Evolutionary conservation across 2,797 vertebrate species (phyloP).

Genomic region (Phaenicophaeus curvirostris): DNA sequence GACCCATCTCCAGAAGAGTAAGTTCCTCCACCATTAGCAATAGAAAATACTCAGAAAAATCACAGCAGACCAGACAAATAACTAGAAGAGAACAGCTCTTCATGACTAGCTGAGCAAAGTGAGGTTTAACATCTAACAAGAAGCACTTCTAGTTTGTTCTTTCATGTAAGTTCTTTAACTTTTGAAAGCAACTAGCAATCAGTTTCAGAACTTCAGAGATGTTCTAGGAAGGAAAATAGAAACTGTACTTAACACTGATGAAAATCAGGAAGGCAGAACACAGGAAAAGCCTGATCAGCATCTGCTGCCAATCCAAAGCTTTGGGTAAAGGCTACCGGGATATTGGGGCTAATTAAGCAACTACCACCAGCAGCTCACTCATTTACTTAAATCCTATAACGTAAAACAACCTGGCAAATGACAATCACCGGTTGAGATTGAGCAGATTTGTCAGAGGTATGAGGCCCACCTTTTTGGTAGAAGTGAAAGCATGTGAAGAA

Average conservation of each 20-base stretch:
- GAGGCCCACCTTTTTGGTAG: not conserved
- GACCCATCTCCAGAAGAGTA: not conserved
- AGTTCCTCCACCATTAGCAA: not conserved
- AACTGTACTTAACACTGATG: not conserved
- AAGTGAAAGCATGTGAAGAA: not conserved
- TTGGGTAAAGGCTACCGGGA: not conserved
- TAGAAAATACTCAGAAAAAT: not conserved
- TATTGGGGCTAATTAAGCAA: not conserved
- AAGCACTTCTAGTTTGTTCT: not conserved
- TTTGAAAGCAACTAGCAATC: not conserved
- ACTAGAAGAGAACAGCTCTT: not conserved
- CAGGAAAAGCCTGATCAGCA: not conserved
- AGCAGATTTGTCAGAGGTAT: not conserved
- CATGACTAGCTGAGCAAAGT: not conserved
- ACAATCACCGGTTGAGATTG: not conserved
- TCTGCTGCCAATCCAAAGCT: not conserved
- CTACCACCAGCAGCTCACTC: not conserved
- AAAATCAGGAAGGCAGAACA: not conserved
- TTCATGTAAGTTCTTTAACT: not conserved
- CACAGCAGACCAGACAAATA: not conserved
- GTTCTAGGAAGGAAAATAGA: not conserved
- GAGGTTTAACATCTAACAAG: not conserved
- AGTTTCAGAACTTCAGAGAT: not conserved
- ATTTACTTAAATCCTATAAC: not conserved
- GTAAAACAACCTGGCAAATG: not conserved